Conservation (phyloP, 2,113 vertebrate species). For the Nycticorax nycticorax region DNA sequence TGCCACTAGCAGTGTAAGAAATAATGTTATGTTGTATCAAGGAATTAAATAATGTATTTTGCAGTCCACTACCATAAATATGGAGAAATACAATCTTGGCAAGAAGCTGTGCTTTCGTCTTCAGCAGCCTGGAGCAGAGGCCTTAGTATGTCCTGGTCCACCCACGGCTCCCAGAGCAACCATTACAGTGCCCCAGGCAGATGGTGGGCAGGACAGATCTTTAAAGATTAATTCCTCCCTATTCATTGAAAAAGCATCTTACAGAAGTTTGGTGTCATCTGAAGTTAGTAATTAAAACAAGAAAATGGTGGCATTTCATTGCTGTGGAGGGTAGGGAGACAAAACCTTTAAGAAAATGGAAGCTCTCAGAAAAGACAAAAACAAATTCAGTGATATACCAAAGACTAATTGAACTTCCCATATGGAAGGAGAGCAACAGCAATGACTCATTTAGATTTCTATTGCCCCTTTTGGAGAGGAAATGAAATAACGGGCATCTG, state of each 20-base stretch:
- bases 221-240: not conserved
- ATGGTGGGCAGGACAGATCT: not conserved
- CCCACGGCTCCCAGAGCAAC: not conserved
- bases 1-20: constrained; percentile 68
- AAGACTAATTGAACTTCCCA: not conserved
- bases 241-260: not conserved
- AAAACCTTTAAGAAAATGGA: not conserved
- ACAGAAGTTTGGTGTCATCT: not conserved
- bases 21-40: constrained; percentile 54
- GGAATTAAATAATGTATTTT: not conserved
- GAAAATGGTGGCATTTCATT: not conserved
- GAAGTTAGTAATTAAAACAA: not conserved
- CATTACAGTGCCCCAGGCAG: not conserved
- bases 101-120: not conserved
- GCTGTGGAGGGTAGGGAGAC: not conserved
- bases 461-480: constrained; percentile 23
- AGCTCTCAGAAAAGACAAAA: not conserved
- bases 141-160: not conserved
- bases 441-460: constrained; percentile 1
- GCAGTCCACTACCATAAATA: not conserved
- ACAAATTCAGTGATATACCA: not conserved
- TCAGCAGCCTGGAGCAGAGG: not conserved
- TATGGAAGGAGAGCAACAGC: constrained; percentile 2
- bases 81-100: not conserved
- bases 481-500: constrained; percentile 12